phyloP scores from a whole-genome alignment of 2,113 vertebrate species.

The Gymnorhina tibicen region DNA sequence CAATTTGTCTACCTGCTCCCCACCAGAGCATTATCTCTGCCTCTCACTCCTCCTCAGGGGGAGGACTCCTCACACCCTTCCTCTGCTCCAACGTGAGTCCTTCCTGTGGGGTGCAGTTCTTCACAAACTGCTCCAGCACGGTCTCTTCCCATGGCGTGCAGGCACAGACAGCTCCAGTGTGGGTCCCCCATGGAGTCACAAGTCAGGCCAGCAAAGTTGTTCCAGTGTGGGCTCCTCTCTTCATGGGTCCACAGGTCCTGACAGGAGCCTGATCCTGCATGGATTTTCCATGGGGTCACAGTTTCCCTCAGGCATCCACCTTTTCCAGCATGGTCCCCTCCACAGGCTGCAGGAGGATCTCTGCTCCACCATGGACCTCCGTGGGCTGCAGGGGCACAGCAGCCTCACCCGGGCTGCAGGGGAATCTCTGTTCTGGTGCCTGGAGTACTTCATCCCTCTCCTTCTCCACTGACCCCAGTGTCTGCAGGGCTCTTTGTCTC shows the following conservation, averaged over 20 bases:
- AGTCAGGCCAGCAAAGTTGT: not conserved
- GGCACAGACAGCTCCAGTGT: not conserved
- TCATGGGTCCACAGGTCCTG: not conserved
- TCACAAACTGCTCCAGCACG: not conserved
- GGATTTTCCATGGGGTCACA: not conserved
- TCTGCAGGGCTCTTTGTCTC: not conserved
- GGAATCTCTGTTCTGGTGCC: not conserved
- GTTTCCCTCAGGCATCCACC: not conserved
- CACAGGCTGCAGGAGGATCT: not conserved
- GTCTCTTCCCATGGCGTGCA: not conserved
- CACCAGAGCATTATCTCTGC: not conserved
- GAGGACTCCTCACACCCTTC: not conserved
- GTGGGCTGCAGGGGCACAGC: not conserved
- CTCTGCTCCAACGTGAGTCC: not conserved
- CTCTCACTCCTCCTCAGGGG: not conserved
- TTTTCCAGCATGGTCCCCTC: not conserved
- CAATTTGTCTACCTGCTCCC: not conserved
- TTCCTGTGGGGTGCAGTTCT: not conserved
- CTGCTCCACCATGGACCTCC: not conserved
- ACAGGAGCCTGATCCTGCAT: not conserved
- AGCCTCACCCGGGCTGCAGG: not conserved
- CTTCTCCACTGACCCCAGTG: not conserved
- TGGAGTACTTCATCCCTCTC: accelerated
- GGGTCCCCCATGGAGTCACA: not conserved
- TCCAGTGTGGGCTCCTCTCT: not conserved